Base-by-base conservation (phyloP, 1,140 invertebrate species). In the Scaptomyza pallida region DNA sequence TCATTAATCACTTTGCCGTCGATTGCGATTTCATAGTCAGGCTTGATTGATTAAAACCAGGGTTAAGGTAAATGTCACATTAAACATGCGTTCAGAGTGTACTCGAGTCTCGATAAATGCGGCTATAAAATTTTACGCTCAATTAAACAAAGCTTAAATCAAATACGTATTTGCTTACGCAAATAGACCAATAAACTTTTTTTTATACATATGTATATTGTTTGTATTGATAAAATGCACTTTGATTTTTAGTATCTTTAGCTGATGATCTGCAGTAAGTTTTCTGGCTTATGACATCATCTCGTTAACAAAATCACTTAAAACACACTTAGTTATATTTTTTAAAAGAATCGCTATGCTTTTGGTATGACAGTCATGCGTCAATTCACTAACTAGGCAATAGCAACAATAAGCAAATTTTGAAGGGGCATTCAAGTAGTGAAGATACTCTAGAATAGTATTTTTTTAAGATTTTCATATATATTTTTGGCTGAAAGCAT, bases 21-120 rank as follows among this genome's bases (percentile, higher is more conserved):
- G 47, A 57, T 65, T 40, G 26, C 13, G 26, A 30, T 30, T 10
- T n/a, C 45, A 16, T 44, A 68, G 82, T 88, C 82, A 88, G 72
- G 82, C 82, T 78, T 88, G 82, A 88, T 88, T 80, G 75, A 88
- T 62, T 76, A 41, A 64, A 76, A 51, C 76, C 82, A 89, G 83
- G 82, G 82, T 88, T 82, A 88, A 88, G 82, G 82, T 83, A 88
- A 88, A 88, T 68, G 81, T 86, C 82, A 86, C 75, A 72, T 68
- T 21, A 12, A 76, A 69, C 54, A 51, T 67, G 59, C 56, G 54
- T 47, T 59, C 54, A 56, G 41, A 75, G 26, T 10, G 13, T 23
- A 13, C 33, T 19, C 40, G 12, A 4, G 5, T 5, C 23, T 68
- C 13, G 9, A 30, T 30, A 1, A 47, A 16, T 48, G 13, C 62